A percentile compares a stretch with the other conserved stretches of the same genome.
These are phyloP conservation scores for Campoplex nolae DNA, from an alignment of 2,888 invertebrate genomes.

Conservation along the genomic window DNA sequence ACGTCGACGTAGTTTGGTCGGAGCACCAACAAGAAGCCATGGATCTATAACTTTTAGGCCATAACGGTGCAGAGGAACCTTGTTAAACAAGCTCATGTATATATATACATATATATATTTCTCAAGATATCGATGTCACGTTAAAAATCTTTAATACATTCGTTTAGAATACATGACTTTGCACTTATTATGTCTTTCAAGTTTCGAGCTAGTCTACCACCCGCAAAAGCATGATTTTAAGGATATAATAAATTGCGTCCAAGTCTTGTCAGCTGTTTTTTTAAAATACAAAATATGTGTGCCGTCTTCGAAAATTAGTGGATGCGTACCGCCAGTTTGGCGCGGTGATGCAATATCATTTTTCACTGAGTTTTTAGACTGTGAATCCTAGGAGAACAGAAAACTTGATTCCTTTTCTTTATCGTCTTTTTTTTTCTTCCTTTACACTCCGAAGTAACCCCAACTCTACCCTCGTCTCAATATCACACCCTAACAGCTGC, in stretches of 20 bases:
- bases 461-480: slow-evolving; percentile 31
- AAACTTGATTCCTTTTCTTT: slow-evolving; percentile 25
- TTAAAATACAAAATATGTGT: background rate
- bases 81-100: background rate
- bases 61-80: background rate
- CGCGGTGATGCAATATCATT: background rate
- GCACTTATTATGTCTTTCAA: background rate
- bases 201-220: too few relatives aligned
- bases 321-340: background rate
- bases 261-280: background rate
- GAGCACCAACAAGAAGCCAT: slow-evolving; percentile 3
- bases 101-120: background rate
- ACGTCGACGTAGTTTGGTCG: background rate
- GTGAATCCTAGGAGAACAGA: background rate
- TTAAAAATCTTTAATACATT: background rate
- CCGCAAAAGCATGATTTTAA: background rate
- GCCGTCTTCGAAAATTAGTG: background rate
- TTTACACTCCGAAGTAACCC: slow-evolving; percentile 17
- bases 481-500: slow-evolving; percentile 49
- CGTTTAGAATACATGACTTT: background rate
- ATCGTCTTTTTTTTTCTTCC: slow-evolving; percentile 12
- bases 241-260: background rate
- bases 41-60: slow-evolving; percentile 14
- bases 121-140: background rate
- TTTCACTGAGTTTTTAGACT: slow-evolving; percentile 1